Evolutionary conservation across 2,797 vertebrate genomes (phyloP), one percentile per base, ranked within the genome.

Genomic region (Pseudotriccus pelzelni): DNA sequence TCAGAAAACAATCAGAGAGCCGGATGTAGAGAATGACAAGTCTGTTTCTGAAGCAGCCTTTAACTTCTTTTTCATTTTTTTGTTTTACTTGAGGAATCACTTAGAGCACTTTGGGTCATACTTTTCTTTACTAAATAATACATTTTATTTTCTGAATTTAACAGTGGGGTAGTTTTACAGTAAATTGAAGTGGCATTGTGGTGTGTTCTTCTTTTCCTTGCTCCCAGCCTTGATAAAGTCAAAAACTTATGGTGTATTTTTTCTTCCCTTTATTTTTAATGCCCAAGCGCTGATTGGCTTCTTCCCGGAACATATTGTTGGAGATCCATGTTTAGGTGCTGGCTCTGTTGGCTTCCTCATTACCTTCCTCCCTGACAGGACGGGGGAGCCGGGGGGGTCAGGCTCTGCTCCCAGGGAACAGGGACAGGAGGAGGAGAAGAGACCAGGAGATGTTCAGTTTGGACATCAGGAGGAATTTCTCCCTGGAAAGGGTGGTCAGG

Each of bases 381-480:
- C 36, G 17, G 28, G 23, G 7, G 41, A 83, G 34, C 41, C 5
- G 12, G 55, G 36, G 2, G 20, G 6, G 9, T 50, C 3, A 0
- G 44, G 82, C 62, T 75, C 9, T 75, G 36, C 60, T 75, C 20
- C 1, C 47, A 67, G 67, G 68, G 52, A 21, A 66, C 60, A 78
- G n/a, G 52, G 46, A 74, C 77, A 88, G 69, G 24, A 41, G 14
- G 30, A 39, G 68, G 53, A 14, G 43, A 80, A 81, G 0, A 7
- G 84, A 22, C 84, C 39, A 41, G 39, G 39, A 14, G 39, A 78
- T 49, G 74, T 21, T 63, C 66, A 66, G 75, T 0, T 17, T 7
- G 67, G 59, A 1, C 44, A 79, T 2, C 6, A n/a, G 75, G 8
- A 79, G 67, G 28, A 58, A 87, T 41, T 41, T 41, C 39, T 41